phyloP scores from a whole-genome alignment of 2,888 invertebrate genomes.

The Dendrolimus houi region DNA sequence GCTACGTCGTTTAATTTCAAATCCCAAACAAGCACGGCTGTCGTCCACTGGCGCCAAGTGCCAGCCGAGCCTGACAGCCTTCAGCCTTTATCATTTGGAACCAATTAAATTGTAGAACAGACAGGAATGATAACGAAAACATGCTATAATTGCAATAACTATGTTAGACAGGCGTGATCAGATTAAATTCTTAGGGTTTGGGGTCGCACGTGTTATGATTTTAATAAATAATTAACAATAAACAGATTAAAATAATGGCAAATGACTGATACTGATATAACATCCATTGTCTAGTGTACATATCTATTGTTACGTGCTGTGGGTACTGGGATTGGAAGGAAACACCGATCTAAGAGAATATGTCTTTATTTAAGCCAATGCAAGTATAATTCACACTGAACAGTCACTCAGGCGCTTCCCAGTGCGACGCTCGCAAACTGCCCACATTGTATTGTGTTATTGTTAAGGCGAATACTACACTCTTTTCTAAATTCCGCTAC shows the following conservation, averaged over 20 bases:
- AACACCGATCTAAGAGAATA: too few species aligned
- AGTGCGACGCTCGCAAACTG: too few species aligned
- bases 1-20: conserved; percentile 17
- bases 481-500: too few species aligned
- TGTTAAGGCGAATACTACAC: too few species aligned
- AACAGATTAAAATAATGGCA: neutral
- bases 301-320: too few species aligned
- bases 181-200: neutral
- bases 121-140: conserved; percentile 36
- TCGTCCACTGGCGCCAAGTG: conserved; percentile 40
- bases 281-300: too few species aligned
- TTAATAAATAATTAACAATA: neutral
- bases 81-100: conserved; percentile 35
- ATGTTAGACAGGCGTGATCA: neutral
- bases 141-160: conserved; percentile 4
- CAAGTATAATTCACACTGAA: too few species aligned
- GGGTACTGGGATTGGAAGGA: too few species aligned
- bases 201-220: neutral
- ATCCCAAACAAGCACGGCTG: conserved; percentile 26
- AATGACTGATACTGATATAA: too few species aligned
- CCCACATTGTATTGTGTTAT: too few species aligned
- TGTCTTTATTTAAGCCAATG: too few species aligned
- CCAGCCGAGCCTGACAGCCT: conserved; percentile 33
- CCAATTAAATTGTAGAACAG: conserved; percentile 47
- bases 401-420: too few species aligned